Evolutionary conservation across 1,140 invertebrate species (phyloP), one percentile per base, ranked within the genome.

Genomic region (Homarus americanus): DNA sequence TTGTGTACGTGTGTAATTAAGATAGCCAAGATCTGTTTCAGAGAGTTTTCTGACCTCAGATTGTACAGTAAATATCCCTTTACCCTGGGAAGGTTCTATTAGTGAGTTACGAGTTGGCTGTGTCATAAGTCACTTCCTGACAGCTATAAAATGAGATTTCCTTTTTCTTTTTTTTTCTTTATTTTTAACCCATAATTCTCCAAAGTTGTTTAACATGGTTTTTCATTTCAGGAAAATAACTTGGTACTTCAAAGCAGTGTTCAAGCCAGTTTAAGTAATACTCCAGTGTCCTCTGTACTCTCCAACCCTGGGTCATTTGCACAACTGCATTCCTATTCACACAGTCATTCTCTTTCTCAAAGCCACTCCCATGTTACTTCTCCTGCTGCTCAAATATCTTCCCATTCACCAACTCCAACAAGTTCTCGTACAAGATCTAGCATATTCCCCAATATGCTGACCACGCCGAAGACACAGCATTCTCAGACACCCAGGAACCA

Each of bases 221-320:
- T 63, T 78, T 53, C 58, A 5, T 82, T 89, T 53, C 88, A 90
- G 88, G 88, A 90, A 83, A 90, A 90, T 44, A 90, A 90, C 79
- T n/a, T 82, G 0, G 66, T 90, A 34, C 53, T 90, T n/a, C 79
- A 90, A 24, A 84, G 80, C 28, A 63, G n/a, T 44, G 17, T 75
- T 28, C 78, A 90, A n/a, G 36, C 76, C 79, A 89, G 66, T 49
- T 32, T 63, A 15, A 73, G 36, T 40, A 90, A 78, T 44, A 83
- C 66, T 0, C 82, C 88, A 24, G 73, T 73, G 12, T 76, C 88
- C n/a, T 41, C 80, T 34, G 9, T 90, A n/a, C 38, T 90, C 15
- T 90, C 82, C 34, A 90, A 83, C 34, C 66, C 82, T 58, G 34
- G 40, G n/a, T 63, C 82, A 17, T 90, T 80, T 40, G 36, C 44